Base-by-base conservation (phyloP, 1,140 invertebrate species). In the Camponotus floridanus region DNA sequence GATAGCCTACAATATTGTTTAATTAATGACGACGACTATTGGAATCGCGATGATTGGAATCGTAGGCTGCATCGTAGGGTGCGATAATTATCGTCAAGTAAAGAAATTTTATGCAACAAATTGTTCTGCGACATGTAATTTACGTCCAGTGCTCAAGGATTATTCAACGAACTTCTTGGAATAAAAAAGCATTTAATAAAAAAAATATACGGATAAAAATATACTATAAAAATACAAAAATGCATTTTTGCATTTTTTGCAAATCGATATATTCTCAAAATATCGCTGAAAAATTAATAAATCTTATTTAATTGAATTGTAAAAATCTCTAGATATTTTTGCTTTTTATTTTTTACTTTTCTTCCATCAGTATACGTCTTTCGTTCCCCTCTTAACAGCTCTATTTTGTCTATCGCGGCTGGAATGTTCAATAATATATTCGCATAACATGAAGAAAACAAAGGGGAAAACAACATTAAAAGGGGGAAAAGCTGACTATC, bases 351-450 rank as follows among this genome's bases (percentile, higher is more conserved):
- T 21, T 21, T 42, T 65, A 39, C 8, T 57, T 31, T 31, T 55
- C 9, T 68, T 26, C 18, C 8, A 2, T 26, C 4, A 15, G 45
- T 70, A 39, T 42, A 18, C 51, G 18, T n/a, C 62, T 31, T n/a
- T 6, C 18, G 39, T 68, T 59, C 61, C n/a, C 21, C 18, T n/a
- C 13, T 39, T 45, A 7, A 11, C 13, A 59, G 62, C 13, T 21
- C 78, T 80, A 70, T 81, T 83, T 86, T n/a, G 65, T 76, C 65
- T 48, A 68, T 76, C 65, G 36, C 59, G 85, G 15, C 18, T 18
- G 45, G 39, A 8, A 39, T 33, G 74, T 85, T 88, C 71, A 85
- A 88, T 57, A 87, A 87, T 87, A 88, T 87, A 74, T 88, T 88
- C 87, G 36, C 78, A 57, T 80, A 80, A 80, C 65, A 42, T 33